Evolutionary conservation across 2,888 invertebrate species (phyloP).

Genomic region (Blastobasis adustella): DNA sequence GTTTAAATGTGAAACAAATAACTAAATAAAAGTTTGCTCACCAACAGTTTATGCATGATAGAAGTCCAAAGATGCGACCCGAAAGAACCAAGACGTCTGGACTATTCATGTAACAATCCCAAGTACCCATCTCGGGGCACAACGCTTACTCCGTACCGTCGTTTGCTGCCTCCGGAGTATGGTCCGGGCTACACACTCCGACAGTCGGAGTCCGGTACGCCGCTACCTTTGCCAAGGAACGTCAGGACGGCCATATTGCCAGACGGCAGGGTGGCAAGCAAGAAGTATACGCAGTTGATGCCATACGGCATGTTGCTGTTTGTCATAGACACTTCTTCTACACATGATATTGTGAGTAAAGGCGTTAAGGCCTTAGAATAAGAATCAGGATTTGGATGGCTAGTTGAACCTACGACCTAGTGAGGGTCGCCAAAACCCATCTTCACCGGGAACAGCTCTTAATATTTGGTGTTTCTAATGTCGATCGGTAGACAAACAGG

Average conservation of each 20-base stretch:
- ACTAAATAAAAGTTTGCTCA: no score
- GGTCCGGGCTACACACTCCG: conserved; percentile 1
- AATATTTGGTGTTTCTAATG: no score
- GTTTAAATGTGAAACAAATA: no score
- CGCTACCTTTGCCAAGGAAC: conserved; percentile 8
- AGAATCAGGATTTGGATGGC: no score
- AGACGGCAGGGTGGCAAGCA: conserved; percentile 6
- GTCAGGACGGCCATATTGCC: conserved; percentile 6
- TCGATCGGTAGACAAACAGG: no score
- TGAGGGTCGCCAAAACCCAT: no score
- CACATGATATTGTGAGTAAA: no score
- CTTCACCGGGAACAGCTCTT: no score
- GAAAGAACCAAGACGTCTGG: conserved; percentile 14
- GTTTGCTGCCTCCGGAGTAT: conserved; percentile 9
- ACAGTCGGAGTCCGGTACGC: conserved; percentile 6
- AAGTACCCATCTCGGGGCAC: conserved; percentile 15
- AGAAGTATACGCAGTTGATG: conserved; percentile 1
- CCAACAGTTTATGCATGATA: conserved; percentile 14
- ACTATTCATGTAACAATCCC: conserved; percentile 20
- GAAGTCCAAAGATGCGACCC: conserved; percentile 14
- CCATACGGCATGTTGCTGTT: no score
- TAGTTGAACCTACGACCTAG: no score
- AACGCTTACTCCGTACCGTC: conserved; percentile 14
- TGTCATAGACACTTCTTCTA: no score
- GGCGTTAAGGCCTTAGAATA: no score